Conservation (phyloP, 2,797 vertebrate species). For the Halcyon smyrnensis region DNA sequence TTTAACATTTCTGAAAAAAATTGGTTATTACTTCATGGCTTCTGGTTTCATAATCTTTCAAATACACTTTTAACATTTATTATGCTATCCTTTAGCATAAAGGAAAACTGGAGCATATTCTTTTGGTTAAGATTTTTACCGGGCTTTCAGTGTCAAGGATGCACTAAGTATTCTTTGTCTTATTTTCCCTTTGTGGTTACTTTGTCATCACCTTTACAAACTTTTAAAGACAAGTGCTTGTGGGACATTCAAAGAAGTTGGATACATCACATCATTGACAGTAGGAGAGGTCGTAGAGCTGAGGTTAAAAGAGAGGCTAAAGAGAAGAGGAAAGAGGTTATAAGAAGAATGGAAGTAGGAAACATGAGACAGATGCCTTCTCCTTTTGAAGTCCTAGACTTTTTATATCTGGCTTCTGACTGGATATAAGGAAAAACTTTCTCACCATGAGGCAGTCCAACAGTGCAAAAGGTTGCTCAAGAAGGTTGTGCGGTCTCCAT, state of each 20-base stretch:
- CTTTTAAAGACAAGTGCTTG: neutral
- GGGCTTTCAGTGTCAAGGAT: neutral
- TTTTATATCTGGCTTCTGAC: neutral
- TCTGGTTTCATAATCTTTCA: neutral
- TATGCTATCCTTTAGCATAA: neutral
- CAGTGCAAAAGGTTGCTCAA: neutral
- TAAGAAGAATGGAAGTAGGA: neutral
- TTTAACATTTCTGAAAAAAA: neutral
- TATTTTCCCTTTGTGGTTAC: neutral
- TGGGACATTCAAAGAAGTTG: neutral
- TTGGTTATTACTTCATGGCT: neutral
- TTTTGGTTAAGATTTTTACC: neutral
- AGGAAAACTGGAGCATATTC: accelerated
- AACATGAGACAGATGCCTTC: neutral
- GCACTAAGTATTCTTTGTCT: neutral
- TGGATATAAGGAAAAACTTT: neutral
- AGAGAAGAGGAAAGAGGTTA: neutral
- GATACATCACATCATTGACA: neutral
- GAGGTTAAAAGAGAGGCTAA: neutral
- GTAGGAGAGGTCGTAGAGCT: neutral
- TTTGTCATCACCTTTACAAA: neutral
- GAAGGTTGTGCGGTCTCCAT: neutral
- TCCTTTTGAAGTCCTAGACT: neutral
- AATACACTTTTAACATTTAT: neutral
- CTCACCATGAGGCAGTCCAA: neutral